A percentile compares a stretch with the other conserved stretches of the same genome.
phyloP scores from a whole-genome alignment of 2,888 invertebrate genomes.

The Rhodophaea formosa region DNA sequence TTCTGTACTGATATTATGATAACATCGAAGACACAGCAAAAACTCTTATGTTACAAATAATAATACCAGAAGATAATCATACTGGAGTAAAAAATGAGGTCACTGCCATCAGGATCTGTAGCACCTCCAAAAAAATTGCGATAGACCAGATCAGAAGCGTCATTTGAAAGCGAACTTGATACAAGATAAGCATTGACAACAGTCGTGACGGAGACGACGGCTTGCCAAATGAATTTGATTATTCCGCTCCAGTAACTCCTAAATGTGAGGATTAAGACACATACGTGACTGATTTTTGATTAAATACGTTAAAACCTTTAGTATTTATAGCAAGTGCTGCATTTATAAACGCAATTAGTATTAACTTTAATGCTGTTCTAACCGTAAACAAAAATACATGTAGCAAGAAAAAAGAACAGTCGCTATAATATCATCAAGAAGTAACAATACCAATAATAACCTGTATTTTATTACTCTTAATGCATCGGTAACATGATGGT shows the following conservation, averaged over 20 bases:
- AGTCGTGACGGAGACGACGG: slow-evolving; percentile 20
- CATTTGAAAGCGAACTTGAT: slow-evolving; percentile 26
- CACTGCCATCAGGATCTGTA: neutral
- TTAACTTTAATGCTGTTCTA: too few species aligned
- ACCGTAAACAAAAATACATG: too few species aligned
- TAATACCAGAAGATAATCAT: neutral
- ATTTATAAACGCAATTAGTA: too few species aligned
- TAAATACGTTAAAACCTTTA: too few species aligned
- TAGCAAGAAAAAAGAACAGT: too few species aligned
- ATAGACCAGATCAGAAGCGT: slow-evolving; percentile 5
- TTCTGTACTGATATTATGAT: neutral
- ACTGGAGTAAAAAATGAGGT: neutral
- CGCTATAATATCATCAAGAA: too few species aligned
- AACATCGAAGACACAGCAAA: neutral
- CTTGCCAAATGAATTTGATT: slow-evolving; percentile 32
- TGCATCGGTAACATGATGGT: too few species aligned
- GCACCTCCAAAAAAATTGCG: slow-evolving; percentile 14
- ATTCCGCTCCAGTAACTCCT: slow-evolving; percentile 23
- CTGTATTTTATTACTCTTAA: too few species aligned
- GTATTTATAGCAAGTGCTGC: too few species aligned
- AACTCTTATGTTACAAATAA: neutral
- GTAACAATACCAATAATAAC: too few species aligned
- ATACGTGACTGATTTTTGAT: too few species aligned
- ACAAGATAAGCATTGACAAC: slow-evolving; percentile 21
- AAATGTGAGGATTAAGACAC: neutral